Evolutionary conservation across 2,888 invertebrate genomes (phyloP).

Genomic region (Cantharis rufa): DNA sequence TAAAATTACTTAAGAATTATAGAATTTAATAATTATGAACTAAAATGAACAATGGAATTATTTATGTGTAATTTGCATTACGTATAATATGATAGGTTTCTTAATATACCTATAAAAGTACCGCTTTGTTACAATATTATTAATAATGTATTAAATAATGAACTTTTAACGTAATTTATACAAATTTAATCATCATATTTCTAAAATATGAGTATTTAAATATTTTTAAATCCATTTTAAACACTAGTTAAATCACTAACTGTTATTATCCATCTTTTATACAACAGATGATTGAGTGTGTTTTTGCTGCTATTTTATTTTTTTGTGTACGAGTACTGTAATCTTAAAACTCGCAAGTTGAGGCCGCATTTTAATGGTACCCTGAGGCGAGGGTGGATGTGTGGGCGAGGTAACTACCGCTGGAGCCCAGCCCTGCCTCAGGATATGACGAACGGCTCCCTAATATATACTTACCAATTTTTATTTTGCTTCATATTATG

Average conservation of each 20-base stretch:
- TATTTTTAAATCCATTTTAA: too few relatives aligned
- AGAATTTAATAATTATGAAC: too few relatives aligned
- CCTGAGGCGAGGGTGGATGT: constrained; percentile 47
- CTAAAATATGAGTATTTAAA: not conserved
- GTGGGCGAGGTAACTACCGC: constrained; percentile 50
- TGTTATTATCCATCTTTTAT: constrained; percentile 1
- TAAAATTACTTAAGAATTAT: too few relatives aligned
- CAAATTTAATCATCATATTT: not conserved
- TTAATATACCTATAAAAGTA: too few relatives aligned
- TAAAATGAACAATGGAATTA: too few relatives aligned
- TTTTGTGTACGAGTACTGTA: constrained; percentile 23
- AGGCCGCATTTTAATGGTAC: constrained; percentile 38
- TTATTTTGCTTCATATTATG: constrained; percentile 39
- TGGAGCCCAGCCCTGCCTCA: constrained; percentile 43
- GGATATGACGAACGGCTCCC: constrained; percentile 44
- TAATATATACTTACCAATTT: constrained; percentile 45
- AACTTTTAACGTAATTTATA: not conserved
- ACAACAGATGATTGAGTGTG: constrained; percentile 16
- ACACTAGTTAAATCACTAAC: not conserved
- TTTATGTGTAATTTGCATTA: too few relatives aligned
- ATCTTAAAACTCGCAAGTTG: constrained; percentile 20
- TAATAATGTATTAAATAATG: not conserved
- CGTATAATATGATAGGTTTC: too few relatives aligned
- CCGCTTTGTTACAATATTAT: not conserved
- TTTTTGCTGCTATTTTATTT: constrained; percentile 17